Percentiles rank a stretch among this genome's conserved stretches.
phyloP scores from a whole-genome alignment of 2,888 invertebrate species.

The Pseudoips prasinana region DNA sequence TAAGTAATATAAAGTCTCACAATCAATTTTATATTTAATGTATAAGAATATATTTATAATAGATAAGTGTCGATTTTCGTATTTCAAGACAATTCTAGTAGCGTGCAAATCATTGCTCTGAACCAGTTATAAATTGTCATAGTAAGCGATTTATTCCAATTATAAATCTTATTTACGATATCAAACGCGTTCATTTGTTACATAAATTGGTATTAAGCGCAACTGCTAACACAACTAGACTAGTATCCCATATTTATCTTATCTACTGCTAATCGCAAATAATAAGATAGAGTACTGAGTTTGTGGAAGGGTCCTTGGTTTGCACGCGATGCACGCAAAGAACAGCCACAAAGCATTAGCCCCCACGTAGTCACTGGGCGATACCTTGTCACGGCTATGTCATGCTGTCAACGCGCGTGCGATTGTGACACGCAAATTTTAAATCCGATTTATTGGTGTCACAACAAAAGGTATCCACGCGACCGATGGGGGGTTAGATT shows the following conservation, averaged over 20 bases:
- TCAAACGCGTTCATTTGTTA: constrained; percentile 19
- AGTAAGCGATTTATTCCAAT: constrained; percentile 27
- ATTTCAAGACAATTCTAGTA: constrained; percentile 13
- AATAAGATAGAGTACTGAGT: constrained; percentile 27
- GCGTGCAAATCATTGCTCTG: constrained; percentile 20
- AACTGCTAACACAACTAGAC: constrained; percentile 9
- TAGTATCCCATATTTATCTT: constrained; percentile 3
- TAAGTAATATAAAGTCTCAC: no score
- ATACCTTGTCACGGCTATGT: constrained; percentile 54
- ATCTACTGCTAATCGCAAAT: constrained; percentile 21
- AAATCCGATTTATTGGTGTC: constrained; percentile 58
- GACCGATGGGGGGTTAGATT: constrained; percentile 27
- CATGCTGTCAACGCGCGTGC: constrained; percentile 55
- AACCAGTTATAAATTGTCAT: constrained; percentile 25
- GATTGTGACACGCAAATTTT: constrained; percentile 62
- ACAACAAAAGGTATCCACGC: constrained; percentile 33
- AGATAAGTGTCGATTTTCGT: neutral
- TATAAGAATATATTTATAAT: neutral
- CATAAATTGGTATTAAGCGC: constrained; percentile 25
- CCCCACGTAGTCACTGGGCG: constrained; percentile 47
- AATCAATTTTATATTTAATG: neutral
- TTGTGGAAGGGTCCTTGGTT: constrained; percentile 19
- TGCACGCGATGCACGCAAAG: constrained; percentile 29
- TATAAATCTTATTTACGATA: constrained; percentile 27
- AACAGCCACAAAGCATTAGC: constrained; percentile 37